A percentile compares a stretch with the other conserved stretches of the same genome.
These are phyloP conservation scores for Pionites leucogaster DNA, from an alignment of 2,113 vertebrate species.

Conservation along the genomic window DNA sequence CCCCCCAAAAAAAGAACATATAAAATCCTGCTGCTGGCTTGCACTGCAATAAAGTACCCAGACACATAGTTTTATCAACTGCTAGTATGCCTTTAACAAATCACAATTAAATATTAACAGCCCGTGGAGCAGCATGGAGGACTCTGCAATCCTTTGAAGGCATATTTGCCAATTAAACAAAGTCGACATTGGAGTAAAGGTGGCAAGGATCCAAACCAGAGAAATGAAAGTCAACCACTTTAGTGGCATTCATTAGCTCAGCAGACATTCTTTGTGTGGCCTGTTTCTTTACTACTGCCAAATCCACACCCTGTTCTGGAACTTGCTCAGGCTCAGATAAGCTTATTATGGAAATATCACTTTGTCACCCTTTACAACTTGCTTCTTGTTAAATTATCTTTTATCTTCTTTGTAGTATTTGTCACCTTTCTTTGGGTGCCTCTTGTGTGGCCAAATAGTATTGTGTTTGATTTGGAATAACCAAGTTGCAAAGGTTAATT, in stretches of 20 bases:
- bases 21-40: slow-evolving; percentile 56
- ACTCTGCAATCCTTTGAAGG: slow-evolving; percentile 77
- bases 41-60: slow-evolving; percentile 70
- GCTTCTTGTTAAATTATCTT: slow-evolving; percentile 84
- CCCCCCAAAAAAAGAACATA: not conserved
- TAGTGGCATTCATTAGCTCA: slow-evolving; percentile 80
- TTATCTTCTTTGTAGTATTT: slow-evolving; percentile 80
- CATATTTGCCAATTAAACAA: slow-evolving; percentile 84
- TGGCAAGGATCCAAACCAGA: slow-evolving; percentile 85
- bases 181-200: slow-evolving; percentile 78
- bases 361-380: slow-evolving; percentile 80
- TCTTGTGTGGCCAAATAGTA: slow-evolving; percentile 34
- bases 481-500: not conserved
- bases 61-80: slow-evolving; percentile 69
- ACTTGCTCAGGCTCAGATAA: slow-evolving; percentile 77
- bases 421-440: slow-evolving; percentile 73
- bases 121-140: slow-evolving; percentile 65
- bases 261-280: slow-evolving; percentile 81
- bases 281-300: slow-evolving; percentile 80
- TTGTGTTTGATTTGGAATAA: slow-evolving; percentile 38
- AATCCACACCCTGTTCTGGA: slow-evolving; percentile 82
- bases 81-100: slow-evolving; percentile 77
- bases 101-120: slow-evolving; percentile 83
- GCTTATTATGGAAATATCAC: slow-evolving; percentile 85
- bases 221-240: slow-evolving; percentile 81